Evolutionary conservation across 2,888 invertebrate genomes (phyloP).

Genomic region (Encarsia formosa): DNA sequence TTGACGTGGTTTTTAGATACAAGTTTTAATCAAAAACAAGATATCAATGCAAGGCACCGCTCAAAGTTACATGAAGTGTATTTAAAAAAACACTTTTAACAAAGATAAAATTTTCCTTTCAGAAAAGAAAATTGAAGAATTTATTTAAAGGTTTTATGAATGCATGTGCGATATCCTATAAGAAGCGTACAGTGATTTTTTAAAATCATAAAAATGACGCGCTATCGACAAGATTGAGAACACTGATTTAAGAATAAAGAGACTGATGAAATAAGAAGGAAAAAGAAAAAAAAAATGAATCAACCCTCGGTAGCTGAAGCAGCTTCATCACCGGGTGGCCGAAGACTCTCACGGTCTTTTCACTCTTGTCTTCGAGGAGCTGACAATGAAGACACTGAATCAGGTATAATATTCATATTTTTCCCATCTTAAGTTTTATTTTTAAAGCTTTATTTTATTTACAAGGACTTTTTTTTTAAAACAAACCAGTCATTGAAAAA

Average conservation of each 20-base stretch:
- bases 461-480: too few species aligned
- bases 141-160: too few species aligned
- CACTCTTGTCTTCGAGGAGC: conserved; percentile 65
- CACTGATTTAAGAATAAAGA: conserved; percentile 3
- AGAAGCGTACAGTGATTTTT: too few species aligned
- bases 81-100: too few species aligned
- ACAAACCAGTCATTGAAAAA: neutral
- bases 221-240: conserved; percentile 3
- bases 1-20: too few species aligned
- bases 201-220: conserved; percentile 9
- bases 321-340: conserved; percentile 46
- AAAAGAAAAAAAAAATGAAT: conserved; percentile 32
- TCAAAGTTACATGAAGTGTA: too few species aligned
- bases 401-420: conserved; percentile 39
- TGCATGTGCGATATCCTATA: too few species aligned
- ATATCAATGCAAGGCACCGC: too few species aligned
- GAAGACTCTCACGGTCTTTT: conserved; percentile 64
- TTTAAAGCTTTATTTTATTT: too few species aligned
- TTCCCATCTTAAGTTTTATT: neutral
- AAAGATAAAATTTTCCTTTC: too few species aligned
- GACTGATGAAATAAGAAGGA: neutral
- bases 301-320: conserved; percentile 43
- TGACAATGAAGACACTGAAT: conserved; percentile 48
- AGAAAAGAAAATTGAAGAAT: too few species aligned
- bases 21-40: too few species aligned